A percentile compares a stretch with the other conserved stretches of the same genome.
Evolutionary conservation across 2,113 vertebrate genomes (phyloP).

Genomic region (Chloebia gouldiae): DNA sequence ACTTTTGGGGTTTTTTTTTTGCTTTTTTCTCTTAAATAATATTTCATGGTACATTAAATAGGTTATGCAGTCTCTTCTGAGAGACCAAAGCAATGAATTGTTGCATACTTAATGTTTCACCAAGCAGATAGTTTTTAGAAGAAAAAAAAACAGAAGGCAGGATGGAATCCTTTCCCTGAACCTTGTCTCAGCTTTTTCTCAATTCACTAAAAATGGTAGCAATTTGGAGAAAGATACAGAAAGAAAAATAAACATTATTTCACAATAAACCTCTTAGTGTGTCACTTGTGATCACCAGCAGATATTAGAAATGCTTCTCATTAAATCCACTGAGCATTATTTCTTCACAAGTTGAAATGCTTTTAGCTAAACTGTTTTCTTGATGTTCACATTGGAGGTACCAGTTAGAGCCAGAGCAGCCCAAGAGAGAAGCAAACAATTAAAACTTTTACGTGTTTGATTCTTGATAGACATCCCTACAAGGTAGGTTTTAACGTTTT

Average conservation of each 20-base stretch:
- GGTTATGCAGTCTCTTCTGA: neutral
- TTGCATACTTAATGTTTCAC: neutral
- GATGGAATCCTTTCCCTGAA: neutral
- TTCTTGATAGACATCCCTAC: conserved; percentile 45
- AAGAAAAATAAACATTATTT: conserved; percentile 33
- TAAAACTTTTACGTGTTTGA: conserved; percentile 16
- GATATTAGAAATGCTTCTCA: neutral
- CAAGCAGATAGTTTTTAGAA: neutral
- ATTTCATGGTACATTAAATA: conserved; percentile 37
- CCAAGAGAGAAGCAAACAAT: conserved; percentile 8
- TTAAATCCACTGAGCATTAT: neutral
- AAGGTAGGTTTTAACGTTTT: conserved; percentile 74
- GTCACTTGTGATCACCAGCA: neutral
- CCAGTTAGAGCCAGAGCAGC: neutral
- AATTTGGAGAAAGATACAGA: neutral
- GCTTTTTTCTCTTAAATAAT: neutral
- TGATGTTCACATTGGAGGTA: neutral
- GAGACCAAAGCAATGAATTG: neutral
- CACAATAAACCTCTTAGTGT: neutral
- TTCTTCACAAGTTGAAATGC: neutral
- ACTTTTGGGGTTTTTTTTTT: neutral
- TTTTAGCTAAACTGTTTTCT: neutral
- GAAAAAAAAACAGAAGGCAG: neutral
- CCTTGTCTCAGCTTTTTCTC: neutral
- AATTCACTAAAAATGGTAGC: neutral